Evolutionary conservation across 1,140 invertebrate genomes (phyloP).

Genomic region (Zaprionus davidi): DNA sequence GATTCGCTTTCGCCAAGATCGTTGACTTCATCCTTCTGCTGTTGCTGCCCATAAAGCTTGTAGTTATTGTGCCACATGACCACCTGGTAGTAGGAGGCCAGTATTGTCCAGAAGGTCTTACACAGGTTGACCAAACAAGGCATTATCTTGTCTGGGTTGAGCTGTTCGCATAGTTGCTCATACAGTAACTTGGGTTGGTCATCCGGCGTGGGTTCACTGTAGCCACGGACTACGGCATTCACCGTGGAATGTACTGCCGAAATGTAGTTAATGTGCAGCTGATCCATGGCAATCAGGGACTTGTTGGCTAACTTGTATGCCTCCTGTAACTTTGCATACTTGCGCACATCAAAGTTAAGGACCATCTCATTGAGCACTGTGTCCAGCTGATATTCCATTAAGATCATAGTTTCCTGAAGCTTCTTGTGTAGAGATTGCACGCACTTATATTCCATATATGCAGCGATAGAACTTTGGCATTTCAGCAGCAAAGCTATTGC

Average conservation of each 20-base stretch:
- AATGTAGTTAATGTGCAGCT: conserved; percentile 97
- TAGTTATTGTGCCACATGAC: conserved; percentile 91
- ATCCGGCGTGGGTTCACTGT: conserved; percentile 86
- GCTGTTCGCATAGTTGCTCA: conserved; percentile 90
- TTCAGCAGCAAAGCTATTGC: conserved; percentile 95
- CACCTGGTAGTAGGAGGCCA: conserved; percentile 92
- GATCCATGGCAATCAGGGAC: conserved; percentile 96
- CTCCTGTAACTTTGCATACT: conserved; percentile 91
- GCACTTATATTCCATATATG: conserved; percentile 93
- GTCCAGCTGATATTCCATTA: conserved; percentile 96
- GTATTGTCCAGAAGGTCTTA: conserved; percentile 92
- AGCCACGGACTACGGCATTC: conserved; percentile 90
- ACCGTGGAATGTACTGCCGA: conserved; percentile 96
- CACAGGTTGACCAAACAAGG: conserved; percentile 92
- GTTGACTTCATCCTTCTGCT: conserved; percentile 31
- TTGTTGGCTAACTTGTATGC: conserved; percentile 95
- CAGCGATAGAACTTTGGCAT: conserved; percentile 93
- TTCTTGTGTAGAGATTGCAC: conserved; percentile 93
- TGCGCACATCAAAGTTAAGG: conserved; percentile 89
- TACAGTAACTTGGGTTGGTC: conserved; percentile 90
- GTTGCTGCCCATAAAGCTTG: conserved; percentile 84
- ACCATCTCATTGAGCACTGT: conserved; percentile 92
- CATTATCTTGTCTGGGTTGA: conserved; percentile 92
- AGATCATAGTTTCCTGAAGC: conserved; percentile 95
- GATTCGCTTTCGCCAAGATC: conserved; percentile 63